phyloP scores from a whole-genome alignment of 2,888 invertebrate species.

The Drosophila picticornis region DNA sequence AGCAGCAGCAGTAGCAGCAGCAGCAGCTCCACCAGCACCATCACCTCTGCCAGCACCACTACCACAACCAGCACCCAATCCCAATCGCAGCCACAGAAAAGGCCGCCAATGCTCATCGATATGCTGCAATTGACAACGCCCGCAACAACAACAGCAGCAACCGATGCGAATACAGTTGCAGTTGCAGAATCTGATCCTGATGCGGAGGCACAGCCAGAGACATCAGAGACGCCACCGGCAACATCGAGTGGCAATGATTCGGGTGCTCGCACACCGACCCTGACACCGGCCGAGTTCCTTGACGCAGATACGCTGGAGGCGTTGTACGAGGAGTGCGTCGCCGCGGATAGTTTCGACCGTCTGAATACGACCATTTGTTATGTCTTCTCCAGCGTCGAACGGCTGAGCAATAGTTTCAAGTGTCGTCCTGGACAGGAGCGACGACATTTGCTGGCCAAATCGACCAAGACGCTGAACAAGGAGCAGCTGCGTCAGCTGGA shows the following conservation, averaged over 20 bases:
- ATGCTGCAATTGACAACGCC: conserved; percentile 27
- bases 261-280: conserved; percentile 61
- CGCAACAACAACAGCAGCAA: conserved; percentile 11
- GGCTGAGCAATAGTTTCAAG: conserved; percentile 90
- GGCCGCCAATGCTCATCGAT: conserved; percentile 23
- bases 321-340: conserved; percentile 91
- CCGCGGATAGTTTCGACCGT: conserved; percentile 88
- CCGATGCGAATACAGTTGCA: not conserved
- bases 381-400: conserved; percentile 90
- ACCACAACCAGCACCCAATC: conserved; percentile 70
- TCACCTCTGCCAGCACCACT: conserved; percentile 73
- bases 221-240: conserved; percentile 3
- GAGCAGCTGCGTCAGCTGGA: conserved; percentile 91
- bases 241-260: conserved; percentile 31
- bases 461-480: conserved; percentile 88
- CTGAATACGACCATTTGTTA: conserved; percentile 91
- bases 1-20: conserved; percentile 77
- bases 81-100: conserved; percentile 34
- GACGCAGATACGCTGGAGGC: conserved; percentile 91
- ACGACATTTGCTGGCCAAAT: conserved; percentile 86
- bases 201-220: conserved; percentile 4
- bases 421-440: conserved; percentile 74
- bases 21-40: conserved; percentile 77
- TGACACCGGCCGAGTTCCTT: conserved; percentile 85
- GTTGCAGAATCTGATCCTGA: not conserved